Evolutionary conservation across 2,113 vertebrate species (phyloP).

Genomic region (Uropsilus gracilis): DNA sequence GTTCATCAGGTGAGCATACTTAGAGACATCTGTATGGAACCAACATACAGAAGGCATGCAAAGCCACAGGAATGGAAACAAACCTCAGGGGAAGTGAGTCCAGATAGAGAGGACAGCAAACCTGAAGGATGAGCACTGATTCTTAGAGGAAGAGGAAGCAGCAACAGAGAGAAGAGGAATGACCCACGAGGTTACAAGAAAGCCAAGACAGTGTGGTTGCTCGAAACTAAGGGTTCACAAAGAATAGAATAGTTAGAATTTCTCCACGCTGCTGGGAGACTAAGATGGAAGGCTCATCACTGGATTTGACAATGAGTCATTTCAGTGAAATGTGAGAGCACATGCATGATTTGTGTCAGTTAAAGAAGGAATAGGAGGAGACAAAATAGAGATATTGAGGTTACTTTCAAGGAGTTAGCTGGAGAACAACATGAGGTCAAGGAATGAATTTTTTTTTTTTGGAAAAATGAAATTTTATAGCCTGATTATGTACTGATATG

Average conservation of each 20-base stretch:
- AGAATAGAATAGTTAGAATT: neutral
- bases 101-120: too few relatives aligned
- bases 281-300: rapidly evolving
- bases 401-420: neutral
- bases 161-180: neutral
- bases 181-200: neutral
- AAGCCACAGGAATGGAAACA: neutral
- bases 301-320: neutral
- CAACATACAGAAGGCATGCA: neutral
- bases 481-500: neutral
- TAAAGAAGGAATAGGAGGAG: neutral
- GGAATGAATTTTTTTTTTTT: neutral
- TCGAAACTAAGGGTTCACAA: neutral
- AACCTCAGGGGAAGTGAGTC: neutral
- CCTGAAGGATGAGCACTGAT: neutral
- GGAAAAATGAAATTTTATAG: neutral
- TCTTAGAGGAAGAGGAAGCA: neutral
- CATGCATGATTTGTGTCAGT: neutral
- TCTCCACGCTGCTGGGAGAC: neutral
- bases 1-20: neutral
- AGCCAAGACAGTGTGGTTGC: neutral
- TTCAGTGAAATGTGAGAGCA: neutral
- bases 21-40: neutral
- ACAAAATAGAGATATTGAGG: neutral
- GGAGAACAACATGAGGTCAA: neutral